Evolutionary conservation across 2,113 vertebrate genomes (phyloP), one percentile per base, ranked within the genome.

Genomic region (Colinus virginianus): DNA sequence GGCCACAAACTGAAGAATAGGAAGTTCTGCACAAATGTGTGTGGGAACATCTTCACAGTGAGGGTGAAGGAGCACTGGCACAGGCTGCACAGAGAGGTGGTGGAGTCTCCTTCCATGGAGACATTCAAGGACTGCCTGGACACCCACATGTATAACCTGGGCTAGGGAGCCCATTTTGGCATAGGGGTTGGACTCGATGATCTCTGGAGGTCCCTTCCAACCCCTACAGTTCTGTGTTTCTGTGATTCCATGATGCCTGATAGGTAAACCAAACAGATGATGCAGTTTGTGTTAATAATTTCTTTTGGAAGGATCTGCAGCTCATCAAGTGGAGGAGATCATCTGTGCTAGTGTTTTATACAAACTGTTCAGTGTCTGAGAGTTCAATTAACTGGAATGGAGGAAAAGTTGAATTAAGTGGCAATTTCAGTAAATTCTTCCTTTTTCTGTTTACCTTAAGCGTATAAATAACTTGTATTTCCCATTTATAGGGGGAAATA

Each of bases 291-390:
- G 51, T 75, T 93, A 70, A 63, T 5, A 55, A 46, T 79, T 92
- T 91, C 72, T 90, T 32, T 38, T 85, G 78, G 38, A 67, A 80
- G 32, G 51, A 59, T 59, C 74, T 90, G n/a, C 82, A 93, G 25
- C 26, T 67, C 40, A 71, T 86, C 38, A 71, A 88, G 38, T 7
- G 67, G 34, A 91, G 51, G 55, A 94, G 88, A 85, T 70, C 1
- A 70, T 53, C 55, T 46, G 22, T 66, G 21, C 74, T 85, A 83
- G 46, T 42, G 17, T 69, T 92, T 94, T 69, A 70, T 71, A 63
- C 19, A 63, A 88, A 67, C 42, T 49, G 34, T 48, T 76, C 63
- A 62, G 25, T 43, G 43, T 64, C 69, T 68, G 79, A 81, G 26
- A 6, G 86, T 90, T 68, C 79, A 81, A 15, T 70, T 84, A 70